Evolutionary conservation across 2,888 invertebrate species (phyloP), one percentile per base, ranked within the genome.

Genomic region (Danaus chrysippus): DNA sequence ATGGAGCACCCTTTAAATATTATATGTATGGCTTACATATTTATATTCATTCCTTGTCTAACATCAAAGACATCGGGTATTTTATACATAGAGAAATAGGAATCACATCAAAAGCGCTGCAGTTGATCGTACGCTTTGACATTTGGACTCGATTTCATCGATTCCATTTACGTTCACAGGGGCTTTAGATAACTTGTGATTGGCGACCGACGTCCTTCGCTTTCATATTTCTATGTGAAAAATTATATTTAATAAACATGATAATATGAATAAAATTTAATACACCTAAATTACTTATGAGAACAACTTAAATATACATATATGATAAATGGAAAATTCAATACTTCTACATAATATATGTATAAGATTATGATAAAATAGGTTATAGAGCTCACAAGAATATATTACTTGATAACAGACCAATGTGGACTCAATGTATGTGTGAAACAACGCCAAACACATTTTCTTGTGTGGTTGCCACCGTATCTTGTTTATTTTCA

Each of bases 401-500:
- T 59, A 56, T 54, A 56, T 54, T 58, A 52, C 41, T 57, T 43
- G 43, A 54, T 62, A 52, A 59, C 56, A 56, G 19, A 55, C 44
- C 54, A 57, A 55, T 44, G 53, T 54, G 56, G 58, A 54, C 59
- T 54, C 59, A 46, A 56, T 59, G 44, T 64, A 62, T 59, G 61
- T 66, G 61, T 62, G 61, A 61, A 59, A 61, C 54, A n/a, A 57
- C 57, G 52, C 59, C 64, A 59, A 62, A 56, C 59, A 66, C 58
- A 64, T 63, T 64, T 66, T 49, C 44, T 57, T 46, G 53, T 54
- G 56, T 52, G 54, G 54, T 53, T 59, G 52, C 63, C 57, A 59
- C 66, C 61, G 57, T 61, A 66, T 62, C 63, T 59, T 58, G 61
- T 63, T 66, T 64, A 63, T 63, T 61, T 61, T 66, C 57, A 59